Base-by-base conservation (phyloP, 2,797 vertebrate species). In the Bryconaethiops microstoma region DNA sequence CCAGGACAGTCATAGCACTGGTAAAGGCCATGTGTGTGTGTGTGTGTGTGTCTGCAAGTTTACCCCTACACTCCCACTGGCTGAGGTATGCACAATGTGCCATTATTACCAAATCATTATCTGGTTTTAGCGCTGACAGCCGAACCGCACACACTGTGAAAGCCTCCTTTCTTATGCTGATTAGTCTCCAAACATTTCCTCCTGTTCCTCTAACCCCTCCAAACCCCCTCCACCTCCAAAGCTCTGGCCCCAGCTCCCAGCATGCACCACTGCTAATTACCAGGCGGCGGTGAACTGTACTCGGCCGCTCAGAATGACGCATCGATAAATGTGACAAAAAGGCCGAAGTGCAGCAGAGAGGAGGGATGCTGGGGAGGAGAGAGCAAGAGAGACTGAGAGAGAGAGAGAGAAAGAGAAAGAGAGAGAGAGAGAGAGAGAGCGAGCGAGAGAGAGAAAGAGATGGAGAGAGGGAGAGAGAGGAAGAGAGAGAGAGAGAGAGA, bases 51-150 rank as follows among this genome's bases (percentile, higher is more conserved):
- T 64, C 1, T 35, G 62, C 62, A 64, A 29, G 62, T 64, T 64
- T 64, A 71, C 68, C 42, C 40, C n/a, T 60, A 29, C 1, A 59
- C 52, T 84, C 82, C 84, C 71, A 68, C 71, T 80, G 77, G 80
- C 92, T 94, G 93, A 94, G 95, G 95, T 93, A 94, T 94, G 93
- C 93, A 96, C 95, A 96, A 96, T 95, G 94, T 94, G 92, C 94
- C 94, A 95, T 96, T 96, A 95, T 96, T 95, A 95, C 92, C 75
- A 89, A 95, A 95, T 95, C 94, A 96, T 96, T 96, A 96, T 96
- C 94, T 95, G 94, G 93, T 94, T 94, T 94, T 93, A 95, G 94
- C 94, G 94, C 94, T 94, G 94, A 96, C 93, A 94, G 95, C 92
- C 94, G 92, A 94, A 94, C 95, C 94, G 92, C 93, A 94, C 89